Evolutionary conservation across 2,888 invertebrate genomes (phyloP), one percentile per base, ranked within the genome.

Genomic region (Hesperia comma): DNA sequence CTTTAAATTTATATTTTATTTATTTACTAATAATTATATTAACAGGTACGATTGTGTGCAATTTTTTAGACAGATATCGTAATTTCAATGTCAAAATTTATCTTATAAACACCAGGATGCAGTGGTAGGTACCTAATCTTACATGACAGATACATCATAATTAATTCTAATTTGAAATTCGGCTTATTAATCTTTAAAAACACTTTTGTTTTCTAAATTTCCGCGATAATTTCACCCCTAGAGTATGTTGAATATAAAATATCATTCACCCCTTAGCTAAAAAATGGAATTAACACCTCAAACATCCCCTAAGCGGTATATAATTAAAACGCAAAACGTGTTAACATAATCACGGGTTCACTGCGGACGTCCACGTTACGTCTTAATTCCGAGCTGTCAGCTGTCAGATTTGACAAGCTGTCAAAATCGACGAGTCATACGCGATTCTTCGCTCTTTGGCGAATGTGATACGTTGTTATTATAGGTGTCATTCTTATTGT

Each of bases 281-380:
- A 64, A 54, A 53, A 26, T 40, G 32, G 32, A n/a, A 57, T 57
- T 66, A 58, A 60, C 58, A 66, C 60, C 40, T 56, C 53, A 10
- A 51, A 46, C 51, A 54, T 19, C 57, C 63, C 58, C 53, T 53
- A 46, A 69, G 82, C 81, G 84, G 75, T 79, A 72, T 89, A 79
- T 91, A 85, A 92, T 91, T 92, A 92, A 85, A 84, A 81, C 75
- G 77, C 78, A 71, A 78, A 83, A 86, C 74, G 88, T 83, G 91
- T 85, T 80, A 88, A 89, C 75, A 67, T 90, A 92, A 92, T 91
- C 81, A 85, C 69, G 71, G 87, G 88, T 84, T 81, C 85, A 77
- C 81, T 77, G 77, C 73, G 67, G 64, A 71, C 70, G 79, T 75
- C 71, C 75, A 74, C 75, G 79, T 83, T 82, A 80, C 77, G 80